Evolutionary conservation across 2,113 vertebrate species (phyloP).

Genomic region (Corynorhinus townsendii): DNA sequence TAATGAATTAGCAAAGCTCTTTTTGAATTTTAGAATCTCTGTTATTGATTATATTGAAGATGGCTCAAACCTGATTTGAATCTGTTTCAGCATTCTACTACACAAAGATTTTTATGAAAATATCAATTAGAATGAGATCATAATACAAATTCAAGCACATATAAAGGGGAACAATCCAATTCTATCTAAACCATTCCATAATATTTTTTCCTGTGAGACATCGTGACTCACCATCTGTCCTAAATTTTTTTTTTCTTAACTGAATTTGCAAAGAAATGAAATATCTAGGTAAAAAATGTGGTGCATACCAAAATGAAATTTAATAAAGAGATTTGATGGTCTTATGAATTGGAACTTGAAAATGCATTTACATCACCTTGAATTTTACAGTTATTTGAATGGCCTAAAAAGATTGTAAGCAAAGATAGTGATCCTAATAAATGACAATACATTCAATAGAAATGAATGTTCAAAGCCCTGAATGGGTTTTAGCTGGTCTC

Average conservation of each 20-base stretch:
- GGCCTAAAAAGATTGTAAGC: background rate
- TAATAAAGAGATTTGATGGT: slow-evolving; percentile 21
- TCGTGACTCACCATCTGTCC: background rate
- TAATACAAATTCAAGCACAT: background rate
- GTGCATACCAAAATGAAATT: background rate
- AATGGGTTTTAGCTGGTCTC: background rate
- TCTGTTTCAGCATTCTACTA: background rate
- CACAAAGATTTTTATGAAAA: slow-evolving; percentile 12
- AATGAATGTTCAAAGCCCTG: background rate
- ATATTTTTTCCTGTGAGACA: background rate
- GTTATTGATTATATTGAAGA: background rate
- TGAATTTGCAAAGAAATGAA: slow-evolving; percentile 39
- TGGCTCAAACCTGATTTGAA: background rate
- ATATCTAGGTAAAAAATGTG: background rate
- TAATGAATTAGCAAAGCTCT: background rate
- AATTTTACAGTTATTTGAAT: slow-evolving; percentile 23
- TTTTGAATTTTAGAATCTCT: background rate
- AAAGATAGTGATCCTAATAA: slow-evolving; percentile 41
- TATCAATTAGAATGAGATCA: slow-evolving; percentile 21
- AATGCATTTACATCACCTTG: slow-evolving; percentile 5
- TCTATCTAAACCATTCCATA: background rate
- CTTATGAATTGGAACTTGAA: slow-evolving; percentile 40
- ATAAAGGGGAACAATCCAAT: background rate
- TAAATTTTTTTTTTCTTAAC: slow-evolving; percentile 35
- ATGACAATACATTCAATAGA: background rate